Base-by-base conservation (phyloP, 2,888 invertebrate genomes). In the Heliconius cydno region DNA sequence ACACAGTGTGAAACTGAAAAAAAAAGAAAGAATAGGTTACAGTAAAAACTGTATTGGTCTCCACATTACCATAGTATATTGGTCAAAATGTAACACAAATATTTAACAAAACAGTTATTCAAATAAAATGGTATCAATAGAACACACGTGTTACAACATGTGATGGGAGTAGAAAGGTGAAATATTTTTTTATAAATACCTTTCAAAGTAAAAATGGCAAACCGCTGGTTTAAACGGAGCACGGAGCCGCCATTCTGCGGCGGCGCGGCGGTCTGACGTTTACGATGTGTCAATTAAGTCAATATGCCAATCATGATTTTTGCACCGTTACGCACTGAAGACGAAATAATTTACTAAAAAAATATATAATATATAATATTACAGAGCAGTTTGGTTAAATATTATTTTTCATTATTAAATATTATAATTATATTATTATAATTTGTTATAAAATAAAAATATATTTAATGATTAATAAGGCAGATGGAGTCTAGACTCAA, bases 261-360 rank as follows among this genome's bases (percentile, higher is more conserved):
- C 25, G 73, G 38, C n/a, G 22, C 25, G 73, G 70, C 41, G 73
- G 30, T 22, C 57, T 34, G 72, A 57, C 34, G 28, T 57, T 52
- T 60, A 73, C 52, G 66, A 66, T 34, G 28, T 76, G 52, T 67
- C 67, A 68, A 75, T 73, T 57, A 73, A 38, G 34, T 60, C 73
- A 73, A 73, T 73, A 60, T 60, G 60, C 60, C 73, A 76, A 78
- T 79, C 78, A 74, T 76, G 65, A 52, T 80, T 82, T 80, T 82
- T 82, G 78, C 78, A 79, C 81, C 81, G 82, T 82, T 82, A 82
- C 46, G n/a, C 46, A 75, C 30, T 46, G 41, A 41, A 60, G 68
- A 81, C 70, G 52, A 72, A 75, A 63, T 80, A 82, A 65, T 82
- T 67, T 60, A 34, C 46, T 68, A 34, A 75, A 46, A 41, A 65